Base-by-base conservation (phyloP, 2,113 vertebrate genomes). In the Sarotherodon lohbergeri region DNA sequence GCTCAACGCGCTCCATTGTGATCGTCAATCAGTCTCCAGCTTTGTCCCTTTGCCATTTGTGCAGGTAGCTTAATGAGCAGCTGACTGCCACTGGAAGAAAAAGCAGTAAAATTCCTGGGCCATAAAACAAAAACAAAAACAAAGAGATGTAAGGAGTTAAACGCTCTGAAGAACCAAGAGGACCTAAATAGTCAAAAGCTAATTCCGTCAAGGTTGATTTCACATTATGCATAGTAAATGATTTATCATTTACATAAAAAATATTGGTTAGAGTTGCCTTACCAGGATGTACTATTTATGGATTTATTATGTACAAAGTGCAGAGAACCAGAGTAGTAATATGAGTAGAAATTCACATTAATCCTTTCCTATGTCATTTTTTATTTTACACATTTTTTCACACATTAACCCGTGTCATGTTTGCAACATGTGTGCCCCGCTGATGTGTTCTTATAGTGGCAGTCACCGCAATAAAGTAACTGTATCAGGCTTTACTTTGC, bases 61-160 rank as follows among this genome's bases (percentile, higher is more conserved):
- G 22, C 68, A 73, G 43, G 43, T 50, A 50, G 10, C 43, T 78
- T 78, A 78, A 78, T 50, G 71, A 78, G 71, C 16, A 50, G 24
- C 43, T 78, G 43, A 6, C 14, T 29, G 41, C 41, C 9, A 19
- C 43, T 76, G 43, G 66, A 71, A 71, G 36, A 43, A 71, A 71
- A 27, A 76, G 24, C 43, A 19, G 43, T 78, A 11, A 78, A 78
- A 50, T 32, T 48, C 29, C 46, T 34, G 27, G 27, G 46, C 46
- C 27, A 34, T 78, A 52, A 78, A 78, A 78, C 6, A 32, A n/a
- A 52, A 78, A 52, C 46, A 78, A 78, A 52, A 78, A 52, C 46
- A 78, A 78, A 52, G 46, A 52, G 46, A 0, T 50, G 66, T 16
- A 24, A 24, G 66, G 3, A 71, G 39, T 43, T 6, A 71, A 71